These are phyloP conservation scores for Argyresthia albistria DNA, from an alignment of 2,888 invertebrate species.

Conservation along the genomic window DNA sequence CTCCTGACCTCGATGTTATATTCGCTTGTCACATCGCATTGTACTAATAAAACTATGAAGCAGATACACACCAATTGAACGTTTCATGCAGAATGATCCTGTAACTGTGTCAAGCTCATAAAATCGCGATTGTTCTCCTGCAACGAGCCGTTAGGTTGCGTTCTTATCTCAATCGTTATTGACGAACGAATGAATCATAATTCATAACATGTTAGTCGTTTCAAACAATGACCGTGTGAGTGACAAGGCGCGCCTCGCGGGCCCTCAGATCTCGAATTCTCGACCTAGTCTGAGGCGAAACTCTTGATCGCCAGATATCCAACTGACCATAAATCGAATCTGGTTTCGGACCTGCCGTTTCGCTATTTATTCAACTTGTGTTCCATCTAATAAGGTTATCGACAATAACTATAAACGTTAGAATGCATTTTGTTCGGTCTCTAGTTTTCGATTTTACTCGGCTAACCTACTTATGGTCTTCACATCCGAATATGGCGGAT, in stretches of 20 bases:
- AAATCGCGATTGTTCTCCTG: constrained; percentile 44
- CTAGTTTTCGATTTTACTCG: neutral
- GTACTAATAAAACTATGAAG: no score
- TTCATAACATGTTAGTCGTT: constrained; percentile 39
- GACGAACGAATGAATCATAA: constrained; percentile 36
- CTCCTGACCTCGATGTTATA: no score
- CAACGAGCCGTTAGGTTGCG: constrained; percentile 59
- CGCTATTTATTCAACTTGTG: constrained; percentile 47
- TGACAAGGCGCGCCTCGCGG: constrained; percentile 58
- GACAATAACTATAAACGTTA: neutral
- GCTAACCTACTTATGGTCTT: constrained; percentile 3
- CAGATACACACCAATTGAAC: no score
- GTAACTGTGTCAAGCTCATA: constrained; percentile 52
- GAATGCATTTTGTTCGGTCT: no score
- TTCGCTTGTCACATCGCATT: no score
- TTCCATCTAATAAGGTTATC: constrained; percentile 50
- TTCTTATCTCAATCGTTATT: constrained; percentile 54
- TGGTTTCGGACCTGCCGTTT: constrained; percentile 54
- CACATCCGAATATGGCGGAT: constrained; percentile 3
- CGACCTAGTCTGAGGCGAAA: constrained; percentile 25
- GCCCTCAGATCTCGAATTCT: constrained; percentile 58
- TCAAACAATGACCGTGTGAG: constrained; percentile 50
- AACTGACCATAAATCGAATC: constrained; percentile 55
- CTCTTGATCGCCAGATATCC: constrained; percentile 38
- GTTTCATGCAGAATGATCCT: neutral